phyloP scores from a whole-genome alignment of 2,113 vertebrate genomes.

The Rattus rattus region DNA sequence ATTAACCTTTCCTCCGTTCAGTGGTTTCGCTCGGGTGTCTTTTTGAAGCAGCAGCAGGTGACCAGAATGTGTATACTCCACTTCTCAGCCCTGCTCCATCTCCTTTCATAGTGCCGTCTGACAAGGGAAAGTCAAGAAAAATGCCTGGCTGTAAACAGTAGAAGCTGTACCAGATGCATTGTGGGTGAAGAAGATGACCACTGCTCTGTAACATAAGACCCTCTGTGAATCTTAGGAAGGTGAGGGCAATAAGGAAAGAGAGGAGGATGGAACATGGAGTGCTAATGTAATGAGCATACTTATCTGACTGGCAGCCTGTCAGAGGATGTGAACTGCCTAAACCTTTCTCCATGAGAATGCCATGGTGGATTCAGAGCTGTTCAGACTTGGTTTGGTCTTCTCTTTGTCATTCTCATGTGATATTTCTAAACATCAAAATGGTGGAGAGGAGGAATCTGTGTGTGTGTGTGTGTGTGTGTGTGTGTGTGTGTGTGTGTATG shows the following conservation, averaged over 20 bases:
- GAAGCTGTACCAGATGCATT: not conserved
- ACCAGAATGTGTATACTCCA: too few relatives aligned
- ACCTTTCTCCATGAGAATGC: not conserved
- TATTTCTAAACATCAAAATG: not conserved
- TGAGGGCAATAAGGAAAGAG: not conserved
- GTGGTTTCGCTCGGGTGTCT: not conserved
- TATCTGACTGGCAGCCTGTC: not conserved
- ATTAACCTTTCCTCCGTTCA: not conserved
- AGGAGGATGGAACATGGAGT: too few relatives aligned
- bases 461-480: too few relatives aligned
- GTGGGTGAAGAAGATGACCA: not conserved
- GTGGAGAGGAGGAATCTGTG: not conserved
- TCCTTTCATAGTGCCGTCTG: not conserved
- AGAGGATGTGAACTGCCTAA: not conserved
- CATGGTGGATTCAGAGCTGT: not conserved
- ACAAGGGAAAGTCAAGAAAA: not conserved
- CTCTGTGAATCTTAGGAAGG: not conserved
- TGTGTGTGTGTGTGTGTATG: too few relatives aligned
- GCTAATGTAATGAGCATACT: not conserved
- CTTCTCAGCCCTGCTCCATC: not conserved
- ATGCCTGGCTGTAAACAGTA: too few relatives aligned
- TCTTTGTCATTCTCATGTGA: not conserved
- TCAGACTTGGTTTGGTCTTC: not conserved
- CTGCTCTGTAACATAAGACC: not conserved
- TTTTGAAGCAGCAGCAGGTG: not conserved